Evolutionary conservation across 2,888 invertebrate genomes (phyloP).

Genomic region (Philaethria dido): DNA sequence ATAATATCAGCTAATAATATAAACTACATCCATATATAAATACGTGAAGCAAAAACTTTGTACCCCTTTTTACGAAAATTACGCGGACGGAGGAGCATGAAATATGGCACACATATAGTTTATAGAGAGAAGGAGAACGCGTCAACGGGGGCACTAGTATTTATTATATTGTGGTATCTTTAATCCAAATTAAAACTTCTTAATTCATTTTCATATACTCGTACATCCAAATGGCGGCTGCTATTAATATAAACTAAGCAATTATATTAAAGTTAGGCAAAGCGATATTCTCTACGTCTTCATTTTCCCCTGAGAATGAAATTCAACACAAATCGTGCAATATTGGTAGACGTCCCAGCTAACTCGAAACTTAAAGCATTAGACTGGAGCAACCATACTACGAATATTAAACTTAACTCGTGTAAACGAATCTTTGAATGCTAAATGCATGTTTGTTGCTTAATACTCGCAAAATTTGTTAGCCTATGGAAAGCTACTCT

Average conservation of each 20-base stretch:
- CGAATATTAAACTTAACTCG: slow-evolving; percentile 10
- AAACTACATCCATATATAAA: no score
- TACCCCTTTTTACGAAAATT: no score
- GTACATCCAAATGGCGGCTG: neutral
- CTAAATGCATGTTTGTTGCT: neutral
- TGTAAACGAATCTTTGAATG: slow-evolving; percentile 4
- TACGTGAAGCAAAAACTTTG: no score
- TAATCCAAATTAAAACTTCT: no score
- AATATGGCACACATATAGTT: no score
- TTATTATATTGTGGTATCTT: no score
- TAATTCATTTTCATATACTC: neutral
- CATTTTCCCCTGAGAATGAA: slow-evolving; percentile 16
- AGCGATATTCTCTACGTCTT: slow-evolving; percentile 16
- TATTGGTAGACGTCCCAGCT: slow-evolving; percentile 23
- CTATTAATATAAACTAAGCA: slow-evolving; percentile 14
- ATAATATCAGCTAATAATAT: no score
- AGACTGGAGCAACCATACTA: slow-evolving; percentile 6
- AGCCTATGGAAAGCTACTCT: no score
- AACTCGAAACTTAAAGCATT: slow-evolving; percentile 19
- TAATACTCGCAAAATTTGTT: neutral
- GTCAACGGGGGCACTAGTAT: no score
- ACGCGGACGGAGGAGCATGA: no score
- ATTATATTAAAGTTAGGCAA: neutral
- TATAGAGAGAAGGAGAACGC: no score
- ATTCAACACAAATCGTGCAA: slow-evolving; percentile 24